phyloP scores from a whole-genome alignment of 2,113 vertebrate genomes.

The Antidorcas marsupialis region DNA sequence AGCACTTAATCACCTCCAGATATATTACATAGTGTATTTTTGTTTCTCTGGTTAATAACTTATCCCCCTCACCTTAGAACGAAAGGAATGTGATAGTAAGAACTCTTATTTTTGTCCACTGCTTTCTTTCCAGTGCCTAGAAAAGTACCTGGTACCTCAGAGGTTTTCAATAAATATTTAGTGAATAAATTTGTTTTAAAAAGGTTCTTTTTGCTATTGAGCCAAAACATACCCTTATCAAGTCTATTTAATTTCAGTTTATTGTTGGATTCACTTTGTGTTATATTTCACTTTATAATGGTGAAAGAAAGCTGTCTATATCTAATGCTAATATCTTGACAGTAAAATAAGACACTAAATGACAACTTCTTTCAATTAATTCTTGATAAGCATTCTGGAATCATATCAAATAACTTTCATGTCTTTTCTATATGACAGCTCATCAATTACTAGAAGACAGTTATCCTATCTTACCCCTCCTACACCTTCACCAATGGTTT shows the following conservation, averaged over 20 bases:
- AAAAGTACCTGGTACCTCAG: neutral
- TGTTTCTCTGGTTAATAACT: neutral
- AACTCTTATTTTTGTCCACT: neutral
- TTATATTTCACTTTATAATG: neutral
- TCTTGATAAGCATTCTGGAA: conserved; percentile 42
- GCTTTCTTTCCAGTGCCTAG: neutral
- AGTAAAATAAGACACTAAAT: conserved; percentile 24
- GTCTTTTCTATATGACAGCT: conserved; percentile 9
- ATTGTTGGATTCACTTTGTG: neutral
- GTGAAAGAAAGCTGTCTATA: conserved; percentile 17
- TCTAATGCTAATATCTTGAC: conserved; percentile 35
- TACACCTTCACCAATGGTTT: neutral
- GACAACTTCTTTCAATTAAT: conserved; percentile 17
- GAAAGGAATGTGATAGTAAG: neutral
- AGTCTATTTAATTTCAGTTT: neutral
- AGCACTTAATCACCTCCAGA: neutral
- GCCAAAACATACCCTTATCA: neutral
- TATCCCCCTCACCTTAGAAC: neutral
- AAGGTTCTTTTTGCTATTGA: neutral
- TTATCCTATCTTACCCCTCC: neutral
- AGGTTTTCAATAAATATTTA: neutral
- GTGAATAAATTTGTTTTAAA: neutral
- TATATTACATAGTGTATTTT: neutral
- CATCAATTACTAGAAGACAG: neutral
- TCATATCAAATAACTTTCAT: conserved; percentile 3